Evolutionary conservation across 1,140 invertebrate genomes (phyloP).

Genomic region (Littorina saxatilis): DNA sequence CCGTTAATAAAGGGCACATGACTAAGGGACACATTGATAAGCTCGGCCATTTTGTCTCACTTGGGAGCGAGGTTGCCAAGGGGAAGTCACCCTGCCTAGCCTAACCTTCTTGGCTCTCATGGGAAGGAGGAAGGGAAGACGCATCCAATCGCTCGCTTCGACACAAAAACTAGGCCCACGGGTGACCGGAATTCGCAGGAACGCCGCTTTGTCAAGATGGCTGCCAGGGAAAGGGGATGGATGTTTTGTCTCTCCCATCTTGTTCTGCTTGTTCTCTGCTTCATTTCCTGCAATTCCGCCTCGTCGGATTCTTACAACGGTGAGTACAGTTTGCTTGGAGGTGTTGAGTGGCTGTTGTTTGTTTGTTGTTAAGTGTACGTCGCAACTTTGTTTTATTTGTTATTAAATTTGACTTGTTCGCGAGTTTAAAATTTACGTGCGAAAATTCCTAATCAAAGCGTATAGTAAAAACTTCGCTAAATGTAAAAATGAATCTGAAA

Average conservation of each 20-base stretch:
- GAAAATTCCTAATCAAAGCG: too few relatives aligned
- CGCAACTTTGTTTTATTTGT: too few relatives aligned
- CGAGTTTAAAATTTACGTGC: too few relatives aligned
- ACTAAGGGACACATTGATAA: conserved; percentile 2
- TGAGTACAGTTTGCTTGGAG: not conserved
- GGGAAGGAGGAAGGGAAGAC: conserved; percentile 13
- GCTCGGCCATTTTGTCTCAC: not conserved
- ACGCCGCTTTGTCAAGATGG: conserved; percentile 29
- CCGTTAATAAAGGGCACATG: not conserved
- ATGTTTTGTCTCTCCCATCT: not conserved
- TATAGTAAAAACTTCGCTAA: too few relatives aligned
- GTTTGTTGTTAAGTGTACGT: too few relatives aligned
- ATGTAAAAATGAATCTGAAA: too few relatives aligned
- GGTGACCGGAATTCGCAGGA: conserved; percentile 5
- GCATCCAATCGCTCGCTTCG: conserved; percentile 16
- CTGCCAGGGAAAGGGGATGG: not conserved
- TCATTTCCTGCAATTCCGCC: not conserved
- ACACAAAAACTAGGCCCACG: conserved; percentile 17
- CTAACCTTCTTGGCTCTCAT: conserved; percentile 17
- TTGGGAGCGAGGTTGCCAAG: not conserved
- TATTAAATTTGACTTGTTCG: too few relatives aligned
- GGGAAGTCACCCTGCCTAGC: conserved; percentile 11
- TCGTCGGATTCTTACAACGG: not conserved
- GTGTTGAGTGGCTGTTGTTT: not conserved
- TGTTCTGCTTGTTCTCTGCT: not conserved